Base-by-base conservation (phyloP, 2,888 invertebrate species). In the Melolontha melolontha region DNA sequence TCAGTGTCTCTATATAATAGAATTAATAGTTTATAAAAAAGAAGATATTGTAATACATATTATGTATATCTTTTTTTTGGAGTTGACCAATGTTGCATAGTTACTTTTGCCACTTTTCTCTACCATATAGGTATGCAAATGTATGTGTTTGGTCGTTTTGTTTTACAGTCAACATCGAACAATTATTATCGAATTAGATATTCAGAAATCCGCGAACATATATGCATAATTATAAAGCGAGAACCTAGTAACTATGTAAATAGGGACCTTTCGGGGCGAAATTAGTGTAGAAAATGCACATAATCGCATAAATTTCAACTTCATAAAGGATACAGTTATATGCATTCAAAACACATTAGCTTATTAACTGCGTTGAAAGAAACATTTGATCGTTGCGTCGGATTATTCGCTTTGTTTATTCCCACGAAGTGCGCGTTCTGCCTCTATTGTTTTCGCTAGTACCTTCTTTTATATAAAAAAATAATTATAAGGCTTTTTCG, bases 101-200 rank as follows among this genome's bases (percentile, higher is more conserved):
- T 34, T 34, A 34, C 2, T 34, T 34, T 34, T 34, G 2, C 4
- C 34, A 2, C 1, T 5, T 10, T 6, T 10, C 34, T 34, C 4
- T 34, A 22, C 10, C 10, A 34, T 34, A 34, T 6, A 10, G 34
- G 8, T 34, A 1, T 6, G 34, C 10, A 34, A 34, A 6, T 34
- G 7, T 10, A 34, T 34, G 7, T 34, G 1, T 1, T 6, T 6
- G 2, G 8, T 34, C 34, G 34, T 40, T 16, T 39, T 34, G 12
- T 52, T 10, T 5, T 16, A 39, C 2, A 10, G 5, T 40, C 17
- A 40, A 54, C 54, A 11, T 40, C 40, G 40, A 54, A 54, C 54
- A 54, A 54, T 54, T 54, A 54, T 54, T 54, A 54, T 54, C 54
- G 54, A 39, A 54, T 54, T 54, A 54, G 54, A 54, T 40, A 54